Base-by-base conservation (phyloP, 2,888 invertebrate genomes). In the Zygaena filipendulae region DNA sequence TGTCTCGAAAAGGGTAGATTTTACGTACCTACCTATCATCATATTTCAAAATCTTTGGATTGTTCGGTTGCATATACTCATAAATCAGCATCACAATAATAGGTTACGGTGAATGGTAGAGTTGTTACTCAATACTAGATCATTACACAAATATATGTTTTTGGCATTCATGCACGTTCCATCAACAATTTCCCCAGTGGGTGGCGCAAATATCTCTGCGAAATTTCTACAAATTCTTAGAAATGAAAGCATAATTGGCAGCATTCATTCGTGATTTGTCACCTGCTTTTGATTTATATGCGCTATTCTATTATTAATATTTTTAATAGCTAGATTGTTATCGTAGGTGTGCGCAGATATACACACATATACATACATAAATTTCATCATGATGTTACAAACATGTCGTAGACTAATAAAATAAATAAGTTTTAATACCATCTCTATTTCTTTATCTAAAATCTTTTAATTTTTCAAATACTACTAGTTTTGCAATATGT, bases 71-170 rank as follows among this genome's bases (percentile, higher is more conserved):
- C 74, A 69, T 67, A 68, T 68, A 49, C 56, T 40, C 67, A 70
- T 79, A 77, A 77, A 79, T 80, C 75, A 72, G 60, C 59, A 55
- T 55, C 55, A 63, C 64, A 66, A 66, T 59, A 63, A 59, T 57
- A 52, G 47, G 52, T 48, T n/a, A n/a, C 39, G 40, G 61, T 60
- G 68, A 72, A 67, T 59, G 62, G 44, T 51, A 41, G 39, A 43
- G 50, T 62, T 53, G 59, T 67, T 67, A 67, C 66, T 72, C 70
- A 72, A 79, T 74, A 63, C 64, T 53, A 56, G 58, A 60, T 75
- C 75, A 70, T 77, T 77, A 79, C 67, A 75, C 75, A 79, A 79
- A 79, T 75, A 77, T 77, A 71, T 72, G 69, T 71, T 74, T 74
- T 61, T 64, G 62, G 45, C 66, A 59, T 66, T 74, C 67, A 57